Percentiles rank a stretch among this genome's conserved stretches.
Evolutionary conservation across 2,888 invertebrate species (phyloP).

Genomic region (Seira musarum): DNA sequence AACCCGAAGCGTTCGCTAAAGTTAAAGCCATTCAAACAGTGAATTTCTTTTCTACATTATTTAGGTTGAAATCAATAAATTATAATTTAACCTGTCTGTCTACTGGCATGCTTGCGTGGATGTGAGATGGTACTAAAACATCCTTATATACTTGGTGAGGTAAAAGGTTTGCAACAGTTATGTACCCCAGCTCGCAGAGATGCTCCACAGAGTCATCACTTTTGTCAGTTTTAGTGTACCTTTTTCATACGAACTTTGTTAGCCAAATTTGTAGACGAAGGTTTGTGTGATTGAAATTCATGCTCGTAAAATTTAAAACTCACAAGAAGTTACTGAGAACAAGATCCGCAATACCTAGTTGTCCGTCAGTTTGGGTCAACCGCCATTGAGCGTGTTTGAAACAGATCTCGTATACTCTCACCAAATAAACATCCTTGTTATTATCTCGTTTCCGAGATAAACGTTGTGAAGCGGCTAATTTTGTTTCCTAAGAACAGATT

Average conservation of each 20-base stretch:
- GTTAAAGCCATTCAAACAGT: background rate
- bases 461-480: conserved; percentile 69
- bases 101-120: conserved; percentile 89
- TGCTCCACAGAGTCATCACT: conserved; percentile 98
- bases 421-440: conserved; percentile 81
- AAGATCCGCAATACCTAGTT: conserved; percentile 96
- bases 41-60: too few species aligned
- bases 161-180: conserved; percentile 94
- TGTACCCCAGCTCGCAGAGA: conserved; percentile 94
- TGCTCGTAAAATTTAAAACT: conserved; percentile 4
- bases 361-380: conserved; percentile 97
- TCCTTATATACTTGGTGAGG: conserved; percentile 96
- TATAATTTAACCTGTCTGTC: conserved; percentile 80
- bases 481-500: conserved; percentile 63
- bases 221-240: conserved; percentile 95
- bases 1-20: conserved; percentile 87
- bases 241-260: conserved; percentile 71
- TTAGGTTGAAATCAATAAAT: background rate
- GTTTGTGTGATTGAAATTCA: too few species aligned
- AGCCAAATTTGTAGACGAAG: too few species aligned
- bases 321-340: conserved; percentile 95
- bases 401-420: conserved; percentile 93
- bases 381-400: conserved; percentile 99
- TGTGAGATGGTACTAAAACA: conserved; percentile 84
- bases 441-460: conserved; percentile 72